Conservation (phyloP, 2,797 vertebrate genomes). For the Delichon dasypus region DNA sequence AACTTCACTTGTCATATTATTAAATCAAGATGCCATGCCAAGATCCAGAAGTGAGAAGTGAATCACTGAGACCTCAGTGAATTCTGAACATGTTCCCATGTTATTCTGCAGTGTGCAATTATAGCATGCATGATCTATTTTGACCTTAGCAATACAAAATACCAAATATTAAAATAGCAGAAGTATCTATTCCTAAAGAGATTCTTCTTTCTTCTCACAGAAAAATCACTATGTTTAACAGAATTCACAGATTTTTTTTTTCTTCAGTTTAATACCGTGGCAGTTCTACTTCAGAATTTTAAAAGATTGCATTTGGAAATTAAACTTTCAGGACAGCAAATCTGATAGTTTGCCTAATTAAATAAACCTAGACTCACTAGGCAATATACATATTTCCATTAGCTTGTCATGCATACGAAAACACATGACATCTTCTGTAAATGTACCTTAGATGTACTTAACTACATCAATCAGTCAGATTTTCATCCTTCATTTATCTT, state of each 20-base stretch:
- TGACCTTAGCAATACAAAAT: not conserved
- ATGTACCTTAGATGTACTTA: not conserved
- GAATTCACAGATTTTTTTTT: not conserved
- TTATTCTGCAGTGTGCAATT: not conserved
- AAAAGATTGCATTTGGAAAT: not conserved
- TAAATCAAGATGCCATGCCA: not conserved
- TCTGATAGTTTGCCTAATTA: not conserved
- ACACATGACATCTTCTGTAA: not conserved
- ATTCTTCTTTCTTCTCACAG: not conserved
- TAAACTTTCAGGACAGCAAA: not conserved
- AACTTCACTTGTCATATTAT: not conserved
- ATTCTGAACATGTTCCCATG: not conserved
- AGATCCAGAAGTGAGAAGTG: not conserved
- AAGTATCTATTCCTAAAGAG: not conserved
- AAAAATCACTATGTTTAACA: not conserved
- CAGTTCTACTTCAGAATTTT: not conserved
- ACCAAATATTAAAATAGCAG: not conserved
- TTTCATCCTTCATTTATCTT: not conserved
- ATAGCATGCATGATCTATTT: not conserved
- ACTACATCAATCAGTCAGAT: not conserved
- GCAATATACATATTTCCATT: not conserved
- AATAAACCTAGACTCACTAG: not conserved
- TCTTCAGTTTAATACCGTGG: not conserved
- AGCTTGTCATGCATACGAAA: not conserved
- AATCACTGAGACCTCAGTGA: not conserved